Percentiles rank a stretch among this genome's conserved stretches.
These are phyloP conservation scores for Sceloporus tristichus DNA, from an alignment of 2,113 vertebrate genomes.

Conservation along the genomic window DNA sequence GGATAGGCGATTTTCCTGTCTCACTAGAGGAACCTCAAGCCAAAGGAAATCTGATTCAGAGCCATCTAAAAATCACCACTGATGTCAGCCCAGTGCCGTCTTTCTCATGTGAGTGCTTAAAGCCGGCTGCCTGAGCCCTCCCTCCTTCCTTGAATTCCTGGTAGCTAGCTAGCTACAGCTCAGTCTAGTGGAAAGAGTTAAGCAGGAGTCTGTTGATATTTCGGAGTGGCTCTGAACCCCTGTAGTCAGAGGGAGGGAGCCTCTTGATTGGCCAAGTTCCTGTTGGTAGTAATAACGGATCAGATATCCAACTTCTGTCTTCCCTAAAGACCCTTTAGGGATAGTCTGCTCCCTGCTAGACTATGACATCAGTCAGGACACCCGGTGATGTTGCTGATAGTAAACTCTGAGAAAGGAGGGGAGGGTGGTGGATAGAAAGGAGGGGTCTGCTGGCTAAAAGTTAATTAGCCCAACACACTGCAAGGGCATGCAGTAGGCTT, in stretches of 20 bases:
- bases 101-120: not conserved
- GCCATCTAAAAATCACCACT: not conserved
- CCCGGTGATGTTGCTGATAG: constrained; percentile 76
- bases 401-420: constrained; percentile 70
- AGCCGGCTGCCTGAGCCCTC: not conserved
- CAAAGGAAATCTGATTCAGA: not conserved
- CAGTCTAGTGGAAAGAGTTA: constrained; percentile 73
- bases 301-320: constrained; percentile 83
- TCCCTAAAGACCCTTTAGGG: constrained; percentile 78
- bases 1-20: not conserved
- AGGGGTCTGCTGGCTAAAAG: constrained; percentile 78
- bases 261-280: constrained; percentile 78
- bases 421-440: constrained; percentile 68
- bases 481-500: constrained; percentile 84
- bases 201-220: constrained; percentile 56
- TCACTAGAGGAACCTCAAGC: not conserved
- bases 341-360: constrained; percentile 75
- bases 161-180: not conserved
- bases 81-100: constrained; percentile 3
- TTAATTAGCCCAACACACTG: constrained; percentile 80
- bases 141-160: rapidly evolving
- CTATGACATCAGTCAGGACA: constrained; percentile 84
- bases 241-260: constrained; percentile 48
- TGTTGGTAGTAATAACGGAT: constrained; percentile 83
- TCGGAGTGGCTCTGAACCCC: constrained; percentile 54